Evolutionary conservation across 2,113 vertebrate genomes (phyloP).

Genomic region (Bos indicus): DNA sequence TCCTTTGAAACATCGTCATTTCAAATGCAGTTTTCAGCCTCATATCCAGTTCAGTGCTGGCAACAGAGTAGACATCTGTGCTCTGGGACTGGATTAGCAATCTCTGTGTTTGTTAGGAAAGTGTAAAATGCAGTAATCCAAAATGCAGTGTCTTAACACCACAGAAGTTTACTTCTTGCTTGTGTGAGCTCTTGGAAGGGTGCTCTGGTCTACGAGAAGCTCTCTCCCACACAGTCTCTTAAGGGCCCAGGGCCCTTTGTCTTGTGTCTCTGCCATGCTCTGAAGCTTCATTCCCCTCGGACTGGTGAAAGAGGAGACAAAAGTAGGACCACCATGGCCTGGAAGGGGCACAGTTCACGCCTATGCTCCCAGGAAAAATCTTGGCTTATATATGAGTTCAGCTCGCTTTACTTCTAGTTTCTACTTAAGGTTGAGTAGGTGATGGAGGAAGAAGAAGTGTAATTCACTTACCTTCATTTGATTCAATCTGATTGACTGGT

Average conservation of each 20-base stretch:
- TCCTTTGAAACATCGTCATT: background rate
- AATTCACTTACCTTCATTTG: background rate
- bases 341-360: background rate
- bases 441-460: background rate
- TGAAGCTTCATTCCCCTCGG: background rate
- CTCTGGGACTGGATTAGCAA: background rate
- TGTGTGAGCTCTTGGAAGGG: background rate
- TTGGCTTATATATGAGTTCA: background rate
- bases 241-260: background rate
- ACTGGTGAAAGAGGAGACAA: background rate
- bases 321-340: background rate
- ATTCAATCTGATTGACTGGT: background rate
- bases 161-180: background rate
- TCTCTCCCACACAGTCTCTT: background rate
- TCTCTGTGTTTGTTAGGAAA: background rate
- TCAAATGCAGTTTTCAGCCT: background rate
- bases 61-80: background rate
- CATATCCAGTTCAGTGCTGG: background rate
- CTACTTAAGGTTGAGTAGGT: background rate
- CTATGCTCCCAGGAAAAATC: background rate
- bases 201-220: background rate
- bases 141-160: background rate
- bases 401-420: background rate
- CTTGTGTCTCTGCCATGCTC: background rate
- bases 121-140: background rate